Evolutionary conservation across 2,797 vertebrate species (phyloP).

Genomic region (Rhinichthys osculus): DNA sequence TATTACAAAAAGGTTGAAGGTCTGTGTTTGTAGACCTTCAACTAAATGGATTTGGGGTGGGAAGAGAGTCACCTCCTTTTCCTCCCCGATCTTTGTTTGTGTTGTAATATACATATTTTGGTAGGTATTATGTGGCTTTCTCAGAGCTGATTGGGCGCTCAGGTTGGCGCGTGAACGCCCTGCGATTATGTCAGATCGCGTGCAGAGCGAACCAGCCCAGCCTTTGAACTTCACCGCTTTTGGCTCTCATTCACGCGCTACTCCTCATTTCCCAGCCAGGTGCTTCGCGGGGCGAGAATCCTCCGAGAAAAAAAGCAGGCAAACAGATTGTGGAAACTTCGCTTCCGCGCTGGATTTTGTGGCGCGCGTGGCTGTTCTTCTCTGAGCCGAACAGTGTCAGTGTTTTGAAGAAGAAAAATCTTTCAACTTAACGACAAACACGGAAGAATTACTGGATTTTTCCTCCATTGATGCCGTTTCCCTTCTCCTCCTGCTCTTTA

Average conservation of each 20-base stretch:
- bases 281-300: slow-evolving; percentile 83
- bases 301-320: slow-evolving; percentile 73
- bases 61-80: slow-evolving; percentile 68
- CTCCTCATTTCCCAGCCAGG: slow-evolving; percentile 89
- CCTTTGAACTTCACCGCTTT: slow-evolving; percentile 95
- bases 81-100: slow-evolving; percentile 79
- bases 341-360: slow-evolving; percentile 78
- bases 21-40: slow-evolving; percentile 74
- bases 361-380: slow-evolving; percentile 65
- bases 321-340: slow-evolving; percentile 73
- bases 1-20: slow-evolving; percentile 69
- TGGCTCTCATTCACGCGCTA: slow-evolving; percentile 86
- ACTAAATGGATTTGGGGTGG: slow-evolving; percentile 74
- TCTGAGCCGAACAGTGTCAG: slow-evolving; percentile 35
- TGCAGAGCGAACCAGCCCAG: slow-evolving; percentile 89
- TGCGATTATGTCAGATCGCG: slow-evolving; percentile 94
- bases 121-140: slow-evolving; percentile 82
- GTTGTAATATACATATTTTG: slow-evolving; percentile 78
- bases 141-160: slow-evolving; percentile 89
- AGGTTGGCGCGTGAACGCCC: slow-evolving; percentile 91
- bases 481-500: slow-evolving; percentile 58
- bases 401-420: slow-evolving; percentile 52
- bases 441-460: slow-evolving; percentile 74
- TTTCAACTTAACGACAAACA: slow-evolving; percentile 69
- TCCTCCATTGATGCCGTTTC: slow-evolving; percentile 55